Evolutionary conservation across 2,797 vertebrate genomes (phyloP).

Genomic region (Gypaetus barbatus): DNA sequence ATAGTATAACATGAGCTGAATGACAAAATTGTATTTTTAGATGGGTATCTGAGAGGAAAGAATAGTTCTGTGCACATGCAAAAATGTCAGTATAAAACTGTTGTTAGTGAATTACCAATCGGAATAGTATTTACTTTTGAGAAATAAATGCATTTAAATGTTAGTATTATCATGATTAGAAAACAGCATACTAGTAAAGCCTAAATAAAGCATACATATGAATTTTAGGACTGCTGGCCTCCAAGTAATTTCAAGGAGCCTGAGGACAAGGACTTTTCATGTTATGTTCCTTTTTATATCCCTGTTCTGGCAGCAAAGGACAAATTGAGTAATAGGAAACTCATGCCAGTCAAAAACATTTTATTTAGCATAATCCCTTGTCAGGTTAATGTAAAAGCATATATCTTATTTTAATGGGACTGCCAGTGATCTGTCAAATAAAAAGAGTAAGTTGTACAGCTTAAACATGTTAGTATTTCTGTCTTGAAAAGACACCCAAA

Average conservation of each 20-base stretch:
- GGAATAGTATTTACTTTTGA: neutral
- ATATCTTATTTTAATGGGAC: constrained; percentile 61
- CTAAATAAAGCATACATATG: neutral
- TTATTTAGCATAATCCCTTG: constrained; percentile 67
- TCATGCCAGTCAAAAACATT: constrained; percentile 63
- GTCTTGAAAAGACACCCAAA: neutral
- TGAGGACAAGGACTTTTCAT: constrained; percentile 9
- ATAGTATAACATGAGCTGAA: neutral
- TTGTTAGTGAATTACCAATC: neutral
- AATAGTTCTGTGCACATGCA: neutral
- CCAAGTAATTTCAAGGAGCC: neutral
- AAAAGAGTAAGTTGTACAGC: neutral
- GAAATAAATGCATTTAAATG: neutral
- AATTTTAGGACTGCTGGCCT: neutral
- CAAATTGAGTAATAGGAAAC: constrained; percentile 63
- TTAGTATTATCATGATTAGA: neutral
- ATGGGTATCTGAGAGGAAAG: neutral
- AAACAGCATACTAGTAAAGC: neutral
- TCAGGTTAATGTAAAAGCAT: constrained; percentile 59
- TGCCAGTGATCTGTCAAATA: constrained; percentile 56
- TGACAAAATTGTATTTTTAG: neutral
- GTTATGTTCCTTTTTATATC: constrained; percentile 24
- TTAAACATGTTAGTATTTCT: constrained; percentile 1
- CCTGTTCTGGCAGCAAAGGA: constrained; percentile 64
- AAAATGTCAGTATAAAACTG: neutral